Conservation (phyloP, 2,888 invertebrate genomes). For the Synanthedon andrenaeformis region DNA sequence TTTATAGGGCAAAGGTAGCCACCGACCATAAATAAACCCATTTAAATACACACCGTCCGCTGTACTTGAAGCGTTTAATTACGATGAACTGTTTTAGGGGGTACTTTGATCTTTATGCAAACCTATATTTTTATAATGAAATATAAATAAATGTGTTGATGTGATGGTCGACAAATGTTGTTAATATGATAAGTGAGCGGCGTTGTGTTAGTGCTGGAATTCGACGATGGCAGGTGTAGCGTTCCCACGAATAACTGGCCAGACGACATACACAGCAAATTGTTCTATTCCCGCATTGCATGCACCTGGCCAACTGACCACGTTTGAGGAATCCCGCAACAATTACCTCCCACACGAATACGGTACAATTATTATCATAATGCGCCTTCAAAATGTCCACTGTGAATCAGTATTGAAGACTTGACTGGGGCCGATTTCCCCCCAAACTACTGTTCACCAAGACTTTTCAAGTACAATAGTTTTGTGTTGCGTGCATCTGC, state of each 20-base stretch:
- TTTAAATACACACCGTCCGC: not conserved
- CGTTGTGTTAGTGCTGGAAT: constrained; percentile 14
- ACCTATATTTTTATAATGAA: not conserved
- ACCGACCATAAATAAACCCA: not conserved
- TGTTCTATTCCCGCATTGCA: constrained; percentile 40
- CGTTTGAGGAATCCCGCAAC: constrained; percentile 8
- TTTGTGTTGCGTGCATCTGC: no score
- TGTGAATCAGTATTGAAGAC: no score
- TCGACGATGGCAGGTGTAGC: constrained; percentile 40
- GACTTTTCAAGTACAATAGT: no score
- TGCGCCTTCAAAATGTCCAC: no score
- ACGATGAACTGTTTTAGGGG: not conserved
- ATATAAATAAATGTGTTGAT: no score
- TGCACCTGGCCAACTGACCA: constrained; percentile 36
- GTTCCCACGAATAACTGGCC: constrained; percentile 38
- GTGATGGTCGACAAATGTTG: not conserved
- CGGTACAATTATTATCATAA: constrained; percentile 2
- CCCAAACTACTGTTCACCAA: no score
- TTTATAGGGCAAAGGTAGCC: not conserved
- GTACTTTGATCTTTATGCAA: not conserved
- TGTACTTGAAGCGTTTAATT: not conserved
- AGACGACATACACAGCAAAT: constrained; percentile 36
- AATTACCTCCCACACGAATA: constrained; percentile 3
- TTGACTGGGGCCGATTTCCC: no score
- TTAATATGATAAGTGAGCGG: not conserved